Conservation (phyloP, 2,113 vertebrate species). For the Hippocampus mohnikei region DNA sequence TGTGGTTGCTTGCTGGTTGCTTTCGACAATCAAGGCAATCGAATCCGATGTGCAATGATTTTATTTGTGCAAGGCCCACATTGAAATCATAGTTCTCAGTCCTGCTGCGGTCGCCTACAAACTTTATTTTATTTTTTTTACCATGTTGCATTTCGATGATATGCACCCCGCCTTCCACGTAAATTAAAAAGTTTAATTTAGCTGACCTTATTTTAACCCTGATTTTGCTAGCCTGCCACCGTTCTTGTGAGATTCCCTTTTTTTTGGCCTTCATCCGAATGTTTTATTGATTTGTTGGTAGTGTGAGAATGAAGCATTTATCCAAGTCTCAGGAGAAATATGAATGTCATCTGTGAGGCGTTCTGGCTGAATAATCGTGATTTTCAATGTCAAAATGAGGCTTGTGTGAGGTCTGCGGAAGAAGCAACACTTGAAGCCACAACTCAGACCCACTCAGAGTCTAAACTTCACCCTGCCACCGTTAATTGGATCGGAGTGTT, state of each 20-base stretch:
- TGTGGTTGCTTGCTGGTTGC: not conserved
- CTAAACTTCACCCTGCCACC: not conserved
- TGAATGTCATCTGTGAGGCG: constrained; percentile 49
- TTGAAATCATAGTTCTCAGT: no score
- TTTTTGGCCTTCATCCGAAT: constrained; percentile 46
- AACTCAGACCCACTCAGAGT: constrained; percentile 6
- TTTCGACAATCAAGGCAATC: no score
- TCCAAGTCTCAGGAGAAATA: constrained; percentile 58
- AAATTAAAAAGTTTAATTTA: no score
- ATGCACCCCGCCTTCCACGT: no score
- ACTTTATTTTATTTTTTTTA: no score
- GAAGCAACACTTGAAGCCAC: constrained; percentile 1
- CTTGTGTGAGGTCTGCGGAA: constrained; percentile 24
- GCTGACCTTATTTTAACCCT: not conserved
- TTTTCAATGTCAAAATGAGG: constrained; percentile 53
- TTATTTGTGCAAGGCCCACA: no score
- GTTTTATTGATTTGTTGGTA: constrained; percentile 70
- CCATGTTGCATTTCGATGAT: no score
- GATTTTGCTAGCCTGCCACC: constrained; percentile 12
- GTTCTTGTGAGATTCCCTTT: constrained; percentile 44
- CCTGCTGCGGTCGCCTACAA: no score
- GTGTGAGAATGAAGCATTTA: constrained; percentile 58
- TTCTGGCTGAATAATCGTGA: constrained; percentile 53
- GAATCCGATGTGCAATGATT: no score
- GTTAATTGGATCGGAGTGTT: constrained; percentile 1